These are phyloP conservation scores for Boleophthalmus pectinirostris DNA, from an alignment of 2,113 vertebrate species.

Conservation along the genomic window DNA sequence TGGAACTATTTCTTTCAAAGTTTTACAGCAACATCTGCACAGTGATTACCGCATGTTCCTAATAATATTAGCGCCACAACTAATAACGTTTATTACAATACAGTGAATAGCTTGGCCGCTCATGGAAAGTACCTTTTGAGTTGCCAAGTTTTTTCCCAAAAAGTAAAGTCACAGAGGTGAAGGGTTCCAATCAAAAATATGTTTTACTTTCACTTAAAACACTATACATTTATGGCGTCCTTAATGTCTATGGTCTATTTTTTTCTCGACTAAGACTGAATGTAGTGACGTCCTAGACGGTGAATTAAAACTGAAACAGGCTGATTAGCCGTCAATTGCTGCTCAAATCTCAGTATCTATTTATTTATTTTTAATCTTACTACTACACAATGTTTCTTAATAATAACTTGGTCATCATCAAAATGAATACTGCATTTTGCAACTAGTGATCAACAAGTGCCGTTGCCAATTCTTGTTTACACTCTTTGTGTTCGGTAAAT, in stretches of 20 bases:
- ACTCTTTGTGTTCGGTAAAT: slow-evolving; percentile 78
- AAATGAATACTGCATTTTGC: not conserved
- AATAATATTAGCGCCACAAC: not conserved
- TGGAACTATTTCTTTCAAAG: not conserved
- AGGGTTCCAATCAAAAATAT: not conserved
- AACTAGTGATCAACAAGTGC: not conserved
- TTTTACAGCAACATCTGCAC: slow-evolving; percentile 25
- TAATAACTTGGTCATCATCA: not conserved
- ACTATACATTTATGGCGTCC: not conserved
- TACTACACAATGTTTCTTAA: not conserved
- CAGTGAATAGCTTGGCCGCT: not conserved
- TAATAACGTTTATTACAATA: slow-evolving; percentile 6
- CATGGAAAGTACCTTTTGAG: not conserved
- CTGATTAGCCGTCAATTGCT: not conserved
- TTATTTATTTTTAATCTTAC: too few species aligned
- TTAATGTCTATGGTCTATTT: not conserved
- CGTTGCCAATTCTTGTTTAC: slow-evolving; percentile 60
- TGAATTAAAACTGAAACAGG: not conserved
- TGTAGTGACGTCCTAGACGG: not conserved
- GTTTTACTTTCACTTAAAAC: not conserved
- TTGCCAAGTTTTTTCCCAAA: slow-evolving; percentile 1
- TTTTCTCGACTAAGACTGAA: not conserved
- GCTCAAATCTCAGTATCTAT: not conserved
- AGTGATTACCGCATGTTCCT: not conserved
- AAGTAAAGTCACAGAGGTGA: not conserved